These are phyloP conservation scores for Cryptoblepharus egeriae DNA, from an alignment of 2,797 vertebrate species.

Conservation along the genomic window DNA sequence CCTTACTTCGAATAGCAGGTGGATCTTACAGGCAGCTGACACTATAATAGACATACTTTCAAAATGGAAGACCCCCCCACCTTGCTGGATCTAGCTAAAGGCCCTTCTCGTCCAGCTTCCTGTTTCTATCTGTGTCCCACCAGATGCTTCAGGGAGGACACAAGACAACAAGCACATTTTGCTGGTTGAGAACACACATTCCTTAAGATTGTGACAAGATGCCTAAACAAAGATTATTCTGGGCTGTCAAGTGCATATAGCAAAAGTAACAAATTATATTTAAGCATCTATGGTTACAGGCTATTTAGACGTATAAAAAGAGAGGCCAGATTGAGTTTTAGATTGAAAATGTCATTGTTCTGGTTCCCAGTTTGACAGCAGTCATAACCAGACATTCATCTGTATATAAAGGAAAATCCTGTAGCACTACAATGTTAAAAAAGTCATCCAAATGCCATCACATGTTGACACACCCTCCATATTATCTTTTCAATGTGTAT, in stretches of 20 bases:
- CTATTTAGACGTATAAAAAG: conserved; percentile 22
- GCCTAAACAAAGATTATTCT: conserved; percentile 23
- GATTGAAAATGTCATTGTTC: conserved; percentile 15
- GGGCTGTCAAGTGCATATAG: background rate
- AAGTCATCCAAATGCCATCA: conserved; percentile 14
- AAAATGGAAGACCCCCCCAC: background rate
- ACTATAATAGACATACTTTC: background rate
- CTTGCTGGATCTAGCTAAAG: too few species aligned
- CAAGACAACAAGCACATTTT: too few species aligned
- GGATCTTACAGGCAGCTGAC: too few species aligned
- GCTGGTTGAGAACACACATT: background rate
- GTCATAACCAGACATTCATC: background rate
- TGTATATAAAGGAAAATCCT: background rate
- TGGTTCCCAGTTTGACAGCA: conserved; percentile 13
- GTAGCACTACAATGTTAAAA: background rate
- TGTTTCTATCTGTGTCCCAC: too few species aligned
- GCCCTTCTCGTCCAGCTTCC: too few species aligned
- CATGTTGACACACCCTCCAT: conserved; percentile 6
- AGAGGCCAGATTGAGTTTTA: conserved; percentile 37
- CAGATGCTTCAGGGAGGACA: too few species aligned
- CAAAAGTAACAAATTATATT: conserved; percentile 44
- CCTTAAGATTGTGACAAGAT: background rate
- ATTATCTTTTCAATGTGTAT: background rate
- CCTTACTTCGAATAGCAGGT: too few species aligned
- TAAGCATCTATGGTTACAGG: conserved; percentile 30